Base-by-base conservation (phyloP, 2,113 vertebrate genomes). In the Lasiurus cinereus region DNA sequence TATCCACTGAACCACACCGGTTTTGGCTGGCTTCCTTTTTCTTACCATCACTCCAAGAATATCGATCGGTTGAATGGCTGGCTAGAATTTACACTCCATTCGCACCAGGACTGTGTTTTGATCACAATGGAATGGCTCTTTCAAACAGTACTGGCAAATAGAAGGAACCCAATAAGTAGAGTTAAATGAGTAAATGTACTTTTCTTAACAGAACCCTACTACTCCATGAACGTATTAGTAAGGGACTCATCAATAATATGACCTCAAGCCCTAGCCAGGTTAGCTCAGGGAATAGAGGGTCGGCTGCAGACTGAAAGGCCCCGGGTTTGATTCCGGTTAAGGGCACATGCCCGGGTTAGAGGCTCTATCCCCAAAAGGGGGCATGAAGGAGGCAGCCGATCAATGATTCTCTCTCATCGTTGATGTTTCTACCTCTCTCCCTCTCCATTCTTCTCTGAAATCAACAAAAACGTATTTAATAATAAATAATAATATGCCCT, bases 141-240 rank as follows among this genome's bases (percentile, higher is more conserved):
- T 82, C n/a, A 82, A 82, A 73, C 21, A 74, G 31, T 36, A 8
- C 39, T 2, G 8, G 21, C 50, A 64, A 90, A 56, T 2, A 22
- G 22, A 12, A 11, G 29, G 14, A 67, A 62, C 19, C 27, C 66
- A 59, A 22, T 62, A 82, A 46, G 27, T 5, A 64, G 59, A 59
- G 10, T 24, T 56, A 31, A 93, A 74, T 74, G 56, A 86, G 74
- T 5, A 6, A 74, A 70, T 67, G 67, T 54, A n/a, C 76, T 33
- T 92, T 52, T 79, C 83, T 91, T 80, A 83, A 92, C 14, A n/a
- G 92, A 95, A 76, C 36, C 50, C 11, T 39, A 15, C 48, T 16
- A 31, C 3, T 67, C 82, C 84, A 46, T 19, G 19, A 90, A 76
- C 6, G 15, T 3, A 22, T 72, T 50, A 54, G 36, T 59, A 90